A percentile compares a stretch with the other conserved stretches of the same genome.
phyloP scores from a whole-genome alignment of 2,113 vertebrate species.

The Hyaena hyaena region DNA sequence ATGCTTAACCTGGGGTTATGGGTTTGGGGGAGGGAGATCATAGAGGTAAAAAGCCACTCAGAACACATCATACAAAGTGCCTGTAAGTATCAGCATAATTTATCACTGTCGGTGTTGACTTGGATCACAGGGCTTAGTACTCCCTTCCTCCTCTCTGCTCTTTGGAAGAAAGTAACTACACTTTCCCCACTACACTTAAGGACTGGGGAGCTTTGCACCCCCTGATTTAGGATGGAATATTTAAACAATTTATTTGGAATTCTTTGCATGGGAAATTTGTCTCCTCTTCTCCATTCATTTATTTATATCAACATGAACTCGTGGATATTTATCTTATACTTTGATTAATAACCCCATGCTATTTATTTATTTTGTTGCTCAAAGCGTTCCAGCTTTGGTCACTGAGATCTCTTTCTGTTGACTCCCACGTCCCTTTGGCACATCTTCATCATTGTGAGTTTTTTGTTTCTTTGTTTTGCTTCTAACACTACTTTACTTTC shows the following conservation, averaged over 20 bases:
- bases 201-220: not conserved
- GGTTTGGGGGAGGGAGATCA: not conserved
- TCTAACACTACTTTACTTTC: not conserved
- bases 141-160: not conserved
- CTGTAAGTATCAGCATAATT: not conserved
- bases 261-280: not conserved
- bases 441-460: not conserved
- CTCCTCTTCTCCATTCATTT: not conserved
- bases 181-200: not conserved
- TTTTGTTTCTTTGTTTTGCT: not conserved
- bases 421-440: not conserved
- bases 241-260: not conserved
- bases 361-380: not conserved
- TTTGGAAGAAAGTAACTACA: not conserved
- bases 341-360: not conserved
- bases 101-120: not conserved
- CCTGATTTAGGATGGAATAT: not conserved
- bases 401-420: not conserved
- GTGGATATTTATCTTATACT: not conserved
- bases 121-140: not conserved
- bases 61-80: not conserved
- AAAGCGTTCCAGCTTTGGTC: not conserved
- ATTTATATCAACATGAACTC: not conserved
- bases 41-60: not conserved
- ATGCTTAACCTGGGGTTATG: not conserved